Evolutionary conservation across 2,888 invertebrate genomes (phyloP), one percentile per base, ranked within the genome.

Genomic region (Agrilus mali): DNA sequence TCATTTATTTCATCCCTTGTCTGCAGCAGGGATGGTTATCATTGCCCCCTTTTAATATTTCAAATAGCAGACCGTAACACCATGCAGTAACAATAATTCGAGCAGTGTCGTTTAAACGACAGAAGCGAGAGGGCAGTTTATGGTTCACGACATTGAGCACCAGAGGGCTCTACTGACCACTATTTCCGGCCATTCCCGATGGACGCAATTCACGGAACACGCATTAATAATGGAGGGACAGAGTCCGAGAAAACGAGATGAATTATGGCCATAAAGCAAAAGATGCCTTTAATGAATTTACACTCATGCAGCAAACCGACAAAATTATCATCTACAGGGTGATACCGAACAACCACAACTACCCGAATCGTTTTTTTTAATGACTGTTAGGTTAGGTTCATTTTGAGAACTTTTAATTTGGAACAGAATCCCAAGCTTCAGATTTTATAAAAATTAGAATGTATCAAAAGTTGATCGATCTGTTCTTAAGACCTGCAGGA

Each of bases 91-190:
- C 27, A 27, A 10, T 27, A 27, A 27, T 27, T 27, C 27, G 53
- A 54, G 55, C 50, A 55, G 55, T 53, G 54, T 55, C 55, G 55
- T 55, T 55, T 53, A 57, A 55, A 54, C 52, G 55, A 55, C 51
- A 53, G 53, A 47, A 47, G 53, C 50, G 49, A 50, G 55, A 55
- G 55, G 54, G 53, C 55, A 55, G 57, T 57, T 57, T 57, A 57
- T 53, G 53, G 52, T 49, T 49, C 43, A 45, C 47, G 53, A 53
- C 55, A 52, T 54, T 53, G 50, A 47, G 48, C 51, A 50, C 47
- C 50, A 51, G 51, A 46, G 48, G 47, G 50, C 47, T 42, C 49
- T 50, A 47, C 50, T 55, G 54, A 54, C 54, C 56, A 54, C 54
- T 53, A 50, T 49, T 52, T 54, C 55, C 52, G 55, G 52, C 47